A percentile compares a stretch with the other conserved stretches of the same genome.
Conservation (phyloP, 2,797 vertebrate genomes). For the Melanotaenia parkinsoni region DNA sequence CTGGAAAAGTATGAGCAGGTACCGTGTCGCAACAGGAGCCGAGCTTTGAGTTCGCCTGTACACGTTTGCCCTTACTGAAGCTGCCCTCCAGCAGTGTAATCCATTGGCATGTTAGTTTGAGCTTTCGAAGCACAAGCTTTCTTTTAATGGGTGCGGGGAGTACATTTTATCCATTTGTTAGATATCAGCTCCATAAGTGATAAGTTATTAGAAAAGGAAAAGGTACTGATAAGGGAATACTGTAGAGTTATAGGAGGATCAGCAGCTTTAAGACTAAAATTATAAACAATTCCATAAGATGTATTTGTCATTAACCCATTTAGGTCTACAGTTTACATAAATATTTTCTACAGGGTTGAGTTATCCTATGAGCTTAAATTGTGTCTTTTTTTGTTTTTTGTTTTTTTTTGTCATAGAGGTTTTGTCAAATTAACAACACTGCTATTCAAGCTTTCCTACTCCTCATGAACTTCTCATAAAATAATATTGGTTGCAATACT, state of each 20-base stretch:
- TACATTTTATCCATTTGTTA: background rate
- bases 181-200: background rate
- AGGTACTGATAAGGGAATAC: no score
- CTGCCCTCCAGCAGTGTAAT: constrained; percentile 49
- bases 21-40: constrained; percentile 64
- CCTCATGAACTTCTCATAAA: no score
- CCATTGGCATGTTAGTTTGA: constrained; percentile 53
- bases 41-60: constrained; percentile 62
- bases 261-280: background rate
- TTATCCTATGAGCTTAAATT: background rate
- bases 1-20: constrained; percentile 98
- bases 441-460: no score
- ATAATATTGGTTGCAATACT: no score
- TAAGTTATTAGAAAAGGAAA: no score
- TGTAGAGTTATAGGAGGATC: background rate
- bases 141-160: background rate
- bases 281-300: background rate
- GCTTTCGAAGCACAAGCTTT: constrained; percentile 24
- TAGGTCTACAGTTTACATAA: background rate
- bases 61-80: constrained; percentile 61
- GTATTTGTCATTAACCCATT: background rate
- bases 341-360: background rate
- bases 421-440: no score
- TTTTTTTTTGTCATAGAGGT: no score
- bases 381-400: no score